Base-by-base conservation (phyloP, 2,888 invertebrate species). In the Ennomos erosarius region DNA sequence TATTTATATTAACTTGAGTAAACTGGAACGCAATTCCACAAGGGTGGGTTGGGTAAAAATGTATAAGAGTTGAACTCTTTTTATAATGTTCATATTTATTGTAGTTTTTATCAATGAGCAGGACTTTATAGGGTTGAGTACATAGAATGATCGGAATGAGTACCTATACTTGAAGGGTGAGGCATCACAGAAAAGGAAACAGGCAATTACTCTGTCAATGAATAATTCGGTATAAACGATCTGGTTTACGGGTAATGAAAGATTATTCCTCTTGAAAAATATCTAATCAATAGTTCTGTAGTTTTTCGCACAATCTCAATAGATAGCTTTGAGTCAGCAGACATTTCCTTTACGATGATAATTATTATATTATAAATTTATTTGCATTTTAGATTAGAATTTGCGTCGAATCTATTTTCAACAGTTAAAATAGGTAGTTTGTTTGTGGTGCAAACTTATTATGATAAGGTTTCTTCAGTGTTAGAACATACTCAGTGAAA, bases 21-120 rank as follows among this genome's bases (percentile, higher is more conserved):
- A 51, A 46, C 42, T 59, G 59, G 45, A 59, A 55, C 37, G 59
- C 59, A 59, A 59, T 55, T 50, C 55, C 55, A 55, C 47, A 12
- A 9, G 12, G 16, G 44, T 49, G 50, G 59, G 16, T 38, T 36
- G 10, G 13, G 48, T 48, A 10, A 34, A 16, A 40, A 10, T 11
- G 26, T n/a, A n/a, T 10, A 16, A 43, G 59, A 51, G 49, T 55
- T 39, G 50, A 55, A 46, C 54, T 54, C 54, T 36, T 39, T 40
- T 37, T 59, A 59, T 37, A 10, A 12, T 48, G 10, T 34, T 47
- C 1, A 54, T 46, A 45, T 33, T 50, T 44, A 49, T 44, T 50
- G 40, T 53, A 53, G 26, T 39, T 44, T 45, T 44, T 54, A 49
- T 39, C 6, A 10, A 37, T 10, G 37, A 43, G 38, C 42, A 36